Evolutionary conservation across 2,113 vertebrate species (phyloP), one percentile per base, ranked within the genome.

Genomic region (Oreochromis tanganicae): DNA sequence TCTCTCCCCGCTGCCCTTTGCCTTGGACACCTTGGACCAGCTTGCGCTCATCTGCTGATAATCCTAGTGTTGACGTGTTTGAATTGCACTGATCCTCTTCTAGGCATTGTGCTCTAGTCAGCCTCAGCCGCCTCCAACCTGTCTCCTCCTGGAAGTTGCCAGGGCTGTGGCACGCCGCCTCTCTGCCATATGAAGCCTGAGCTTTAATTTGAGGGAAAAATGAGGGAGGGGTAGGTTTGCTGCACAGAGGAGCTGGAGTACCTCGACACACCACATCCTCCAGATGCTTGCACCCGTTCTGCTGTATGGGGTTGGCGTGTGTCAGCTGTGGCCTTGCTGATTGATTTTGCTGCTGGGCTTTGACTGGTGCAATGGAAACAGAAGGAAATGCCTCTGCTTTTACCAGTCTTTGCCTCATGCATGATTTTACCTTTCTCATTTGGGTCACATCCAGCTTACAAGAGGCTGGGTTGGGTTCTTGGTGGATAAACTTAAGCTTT

Each of bases 401-500:
- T 5, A 21, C 50, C 21, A 4, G 48, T 11, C 38, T 50, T 46
- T 89, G 86, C 24, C 11, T 89, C 11, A 34, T 46, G 38, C 6
- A 34, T 17, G 90, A 52, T 85, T 95, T 95, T 5, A 85, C 80
- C 24, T 93, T 93, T 87, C 94, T 94, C 2, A 85, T 85, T 3
- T 80, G 55, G 5, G 87, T 83, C n/a, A 19, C 29, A 3, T 73
- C 85, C 34, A 91, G 16, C 68, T 95, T 95, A 54, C 86, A 86
- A 66, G 92, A 85, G 50, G 91, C 89, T 24, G 85, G 79, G 82
- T 94, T 95, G 13, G 68, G 85, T 32, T 96, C 95, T 36, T 93
- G 92, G 86, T 96, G 94, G 9, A 96, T 75, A 17, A 86, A 90
- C 91, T 93, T 94, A 3, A 97, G 95, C 87, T 96, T 97, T 84